Base-by-base conservation (phyloP, 2,113 vertebrate genomes). In the Amphilophus citrinellus region DNA sequence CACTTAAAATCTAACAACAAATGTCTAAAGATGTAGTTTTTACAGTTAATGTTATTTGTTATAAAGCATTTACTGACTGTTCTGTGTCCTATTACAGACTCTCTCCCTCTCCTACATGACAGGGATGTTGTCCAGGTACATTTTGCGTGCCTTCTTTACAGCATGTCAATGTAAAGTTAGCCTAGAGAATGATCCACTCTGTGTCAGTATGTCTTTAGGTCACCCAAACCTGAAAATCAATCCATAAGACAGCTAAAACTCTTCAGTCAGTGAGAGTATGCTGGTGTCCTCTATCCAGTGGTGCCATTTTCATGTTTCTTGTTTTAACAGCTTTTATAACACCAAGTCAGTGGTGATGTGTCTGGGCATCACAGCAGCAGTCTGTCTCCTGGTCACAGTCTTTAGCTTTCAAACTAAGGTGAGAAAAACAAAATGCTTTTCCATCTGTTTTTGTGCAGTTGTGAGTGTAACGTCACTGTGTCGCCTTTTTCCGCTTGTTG, bases 351-450 rank as follows among this genome's bases (percentile, higher is more conserved):
- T 99, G 85, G 96, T 99, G 37, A 92, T 98, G 92, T 98, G 97
- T 78, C 95, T 98, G 80, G 97, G 96, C 13, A 98, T 98, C 93
- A 98, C 98, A 0, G 96, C 95, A 24, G 93, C 97, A 37, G 98
- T 99, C 86, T 99, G 98, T 91, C 94, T 98, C 30, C 93, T 97
- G 0, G 97, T 99, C 88, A 97, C 96, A 0, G 32, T 98, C 89
- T 98, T 98, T 95, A 98, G 97, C 92, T 98, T 98, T 94, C 98
- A 98, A 95, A 97, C 96, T 71, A 99, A 98, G 96, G 98, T 99
- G 80, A 93, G 95, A 73, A 79, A 86, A 79, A 11, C 9, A 2
- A 17, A 3, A 15, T 10, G 18, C 1, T 61, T 30, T 7, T 5
- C 32, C 56, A 10, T 17, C 22, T 87, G 65, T 39, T 68, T 13